phyloP scores from a whole-genome alignment of 1,140 invertebrate genomes.

The Holotrichia oblita region DNA sequence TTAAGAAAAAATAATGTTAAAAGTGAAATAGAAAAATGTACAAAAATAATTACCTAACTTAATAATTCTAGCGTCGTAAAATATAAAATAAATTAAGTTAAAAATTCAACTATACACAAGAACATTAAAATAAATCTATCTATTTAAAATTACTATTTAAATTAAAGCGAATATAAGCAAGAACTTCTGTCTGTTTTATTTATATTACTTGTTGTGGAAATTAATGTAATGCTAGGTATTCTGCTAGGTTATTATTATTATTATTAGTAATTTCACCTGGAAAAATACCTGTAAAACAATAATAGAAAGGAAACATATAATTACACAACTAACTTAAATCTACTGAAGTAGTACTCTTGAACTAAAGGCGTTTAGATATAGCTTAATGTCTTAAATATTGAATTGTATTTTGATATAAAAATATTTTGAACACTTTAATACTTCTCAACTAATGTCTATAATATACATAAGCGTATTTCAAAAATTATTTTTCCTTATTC shows the following conservation, averaged over 20 bases:
- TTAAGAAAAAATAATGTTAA: slow-evolving; percentile 23
- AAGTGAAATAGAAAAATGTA: slow-evolving; percentile 36
- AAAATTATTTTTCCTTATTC: slow-evolving; percentile 13
- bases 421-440: slow-evolving; percentile 21
- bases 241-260: no score
- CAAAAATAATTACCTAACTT: slow-evolving; percentile 33
- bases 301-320: background rate
- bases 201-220: slow-evolving; percentile 30
- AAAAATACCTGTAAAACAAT: slow-evolving; percentile 10
- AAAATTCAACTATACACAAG: slow-evolving; percentile 25
- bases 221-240: background rate
- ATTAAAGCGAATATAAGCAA: slow-evolving; percentile 13
- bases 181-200: background rate
- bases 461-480: slow-evolving; percentile 13
- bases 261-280: background rate
- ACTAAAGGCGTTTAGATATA: background rate
- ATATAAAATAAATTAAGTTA: slow-evolving; percentile 34
- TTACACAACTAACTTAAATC: background rate
- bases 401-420: slow-evolving; percentile 22
- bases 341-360: background rate
- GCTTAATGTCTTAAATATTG: slow-evolving; percentile 15
- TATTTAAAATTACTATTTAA: slow-evolving; percentile 22
- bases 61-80: slow-evolving; percentile 4
- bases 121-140: slow-evolving; percentile 6
- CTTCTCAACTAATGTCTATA: slow-evolving; percentile 17